These are phyloP conservation scores for Acromyrmex echinatior DNA, from an alignment of 1,140 invertebrate genomes.

Conservation along the genomic window DNA sequence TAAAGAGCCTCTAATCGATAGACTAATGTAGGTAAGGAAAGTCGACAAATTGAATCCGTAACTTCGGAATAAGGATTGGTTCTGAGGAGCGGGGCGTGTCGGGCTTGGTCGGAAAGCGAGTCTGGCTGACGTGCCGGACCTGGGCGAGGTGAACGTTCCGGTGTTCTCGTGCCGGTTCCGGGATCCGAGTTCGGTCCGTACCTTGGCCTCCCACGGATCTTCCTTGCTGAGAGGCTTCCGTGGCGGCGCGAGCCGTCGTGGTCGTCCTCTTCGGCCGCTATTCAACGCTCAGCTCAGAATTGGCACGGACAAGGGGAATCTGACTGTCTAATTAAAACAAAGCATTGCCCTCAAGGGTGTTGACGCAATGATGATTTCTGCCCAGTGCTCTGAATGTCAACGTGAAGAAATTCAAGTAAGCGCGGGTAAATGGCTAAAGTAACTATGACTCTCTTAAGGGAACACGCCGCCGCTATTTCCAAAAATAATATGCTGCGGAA, in stretches of 20 bases:
- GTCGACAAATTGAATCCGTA: conserved; percentile 94
- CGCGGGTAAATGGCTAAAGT: conserved; percentile 79
- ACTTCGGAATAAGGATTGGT: conserved; percentile 93
- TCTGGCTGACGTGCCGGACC: conserved; percentile 79
- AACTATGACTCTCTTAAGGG: no score
- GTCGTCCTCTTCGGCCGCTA: conserved; percentile 85
- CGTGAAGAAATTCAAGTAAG: conserved; percentile 90
- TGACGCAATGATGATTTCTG: conserved; percentile 92
- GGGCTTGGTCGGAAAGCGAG: conserved; percentile 87
- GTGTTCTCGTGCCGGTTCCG: neutral
- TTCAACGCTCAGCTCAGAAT: conserved; percentile 91
- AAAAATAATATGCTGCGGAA: no score
- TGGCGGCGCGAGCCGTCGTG: conserved; percentile 15
- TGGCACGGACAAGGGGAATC: conserved; percentile 89
- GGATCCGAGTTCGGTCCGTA: no score
- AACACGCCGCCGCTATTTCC: no score
- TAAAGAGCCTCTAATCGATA: conserved; percentile 93
- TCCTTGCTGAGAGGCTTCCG: no score
- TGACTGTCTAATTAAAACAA: conserved; percentile 74
- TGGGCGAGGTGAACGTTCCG: neutral
- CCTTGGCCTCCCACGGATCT: no score
- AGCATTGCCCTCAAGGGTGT: conserved; percentile 85
- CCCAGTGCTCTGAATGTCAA: conserved; percentile 93
- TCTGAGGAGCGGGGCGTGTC: conserved; percentile 91
- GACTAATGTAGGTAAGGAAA: conserved; percentile 96